Base-by-base conservation (phyloP, 2,113 vertebrate genomes). In the Nerophis lumbriciformis region DNA sequence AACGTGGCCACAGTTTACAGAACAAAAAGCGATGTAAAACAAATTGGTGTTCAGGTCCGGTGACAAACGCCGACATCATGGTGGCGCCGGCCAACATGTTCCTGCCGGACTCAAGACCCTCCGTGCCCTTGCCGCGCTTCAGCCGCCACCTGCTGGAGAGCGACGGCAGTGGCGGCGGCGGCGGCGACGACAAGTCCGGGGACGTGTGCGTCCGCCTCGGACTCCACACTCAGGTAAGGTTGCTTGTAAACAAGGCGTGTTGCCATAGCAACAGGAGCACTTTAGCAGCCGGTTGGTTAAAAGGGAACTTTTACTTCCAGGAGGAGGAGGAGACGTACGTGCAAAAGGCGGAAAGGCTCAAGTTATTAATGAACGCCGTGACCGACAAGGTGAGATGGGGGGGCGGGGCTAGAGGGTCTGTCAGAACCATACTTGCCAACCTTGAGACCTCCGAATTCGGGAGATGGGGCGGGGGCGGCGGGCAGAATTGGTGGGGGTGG, bases 51-150 rank as follows among this genome's bases (percentile, higher is more conserved):
- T 13, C 75, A 99, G 96, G 95, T 53, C 94, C 94, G 0, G 91
- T 98, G 62, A 99, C 94, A 2, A 98, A 97, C 0, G 94, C 93
- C 3, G 55, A 90, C 84, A 94, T 99, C 44, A 80, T 88, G 52
- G 82, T 94, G 36, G 94, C 95, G 0, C 95, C 95, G 0, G 85
- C 92, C 5, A 93, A 94, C 88, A 99, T 99, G 96, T 89, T 97
- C 39, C 90, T 91, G 53, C 90, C 95, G 0, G 96, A 98, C 1
- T 92, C 92, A 79, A 91, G 92, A 1, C 95, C 97, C 0, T 68
- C 89, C 9, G 53, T 93, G 45, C 91, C 93, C 0, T 88, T 99
- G 53, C 95, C 94, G 0, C 92, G 90, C 36, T 98, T 98, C 90
- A 94, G 91, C 79, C 92, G 89, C 3, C 95, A 98, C 85, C 89